A percentile compares a stretch with the other conserved stretches of the same genome.
Evolutionary conservation across 2,797 vertebrate species (phyloP).

Genomic region (Clangula hyemalis): DNA sequence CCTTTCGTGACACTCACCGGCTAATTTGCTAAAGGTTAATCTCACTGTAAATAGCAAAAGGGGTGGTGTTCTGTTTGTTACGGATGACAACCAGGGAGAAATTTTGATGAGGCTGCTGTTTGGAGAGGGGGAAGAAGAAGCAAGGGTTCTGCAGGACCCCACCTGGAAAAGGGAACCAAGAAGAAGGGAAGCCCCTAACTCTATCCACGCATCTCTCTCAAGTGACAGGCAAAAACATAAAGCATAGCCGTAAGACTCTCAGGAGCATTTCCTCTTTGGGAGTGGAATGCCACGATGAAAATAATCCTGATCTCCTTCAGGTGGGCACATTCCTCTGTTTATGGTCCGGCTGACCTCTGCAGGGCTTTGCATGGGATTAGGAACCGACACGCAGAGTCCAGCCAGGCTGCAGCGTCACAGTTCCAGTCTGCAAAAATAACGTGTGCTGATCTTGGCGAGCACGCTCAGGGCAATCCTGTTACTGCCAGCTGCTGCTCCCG

Average conservation of each 20-base stretch:
- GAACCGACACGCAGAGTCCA: not conserved
- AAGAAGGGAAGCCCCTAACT: not conserved
- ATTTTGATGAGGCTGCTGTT: conserved; percentile 17
- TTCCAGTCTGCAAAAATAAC: conserved; percentile 31
- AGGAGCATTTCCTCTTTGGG: not conserved
- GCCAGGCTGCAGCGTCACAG: not conserved
- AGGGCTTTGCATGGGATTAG: conserved; percentile 11
- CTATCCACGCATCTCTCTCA: not conserved
- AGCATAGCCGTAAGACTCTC: not conserved
- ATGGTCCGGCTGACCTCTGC: not conserved
- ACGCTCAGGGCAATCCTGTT: not conserved
- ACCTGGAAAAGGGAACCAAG: not conserved
- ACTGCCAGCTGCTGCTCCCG: not conserved
- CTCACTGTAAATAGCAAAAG: conserved; percentile 56
- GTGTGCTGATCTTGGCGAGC: conserved; percentile 15
- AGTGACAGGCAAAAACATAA: not conserved
- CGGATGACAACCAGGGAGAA: conserved; percentile 17
- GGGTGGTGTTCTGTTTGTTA: not conserved
- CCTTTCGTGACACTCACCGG: conserved; percentile 18
- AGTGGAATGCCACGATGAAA: not conserved
- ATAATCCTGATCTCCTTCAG: not conserved
- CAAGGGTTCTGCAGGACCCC: not conserved
- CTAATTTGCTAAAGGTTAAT: conserved; percentile 66
- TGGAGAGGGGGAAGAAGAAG: not conserved
- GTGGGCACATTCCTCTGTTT: not conserved